phyloP scores from a whole-genome alignment of 1,140 invertebrate genomes.

The Chlorops oryzae region DNA sequence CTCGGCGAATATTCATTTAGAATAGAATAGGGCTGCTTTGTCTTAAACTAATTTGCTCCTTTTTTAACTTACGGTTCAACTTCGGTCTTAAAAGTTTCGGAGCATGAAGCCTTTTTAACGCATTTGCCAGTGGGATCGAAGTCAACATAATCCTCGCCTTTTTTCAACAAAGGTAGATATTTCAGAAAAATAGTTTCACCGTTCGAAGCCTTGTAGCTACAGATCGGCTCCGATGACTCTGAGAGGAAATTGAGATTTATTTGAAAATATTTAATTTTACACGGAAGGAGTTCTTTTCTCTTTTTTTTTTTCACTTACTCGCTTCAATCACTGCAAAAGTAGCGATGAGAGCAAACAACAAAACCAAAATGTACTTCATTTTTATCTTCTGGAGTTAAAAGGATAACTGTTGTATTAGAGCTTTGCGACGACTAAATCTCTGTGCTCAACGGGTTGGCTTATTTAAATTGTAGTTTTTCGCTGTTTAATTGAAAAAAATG shows the following conservation, averaged over 20 bases:
- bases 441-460: too few species aligned
- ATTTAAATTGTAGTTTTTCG: too few species aligned
- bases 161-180: constrained; percentile 31
- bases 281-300: not conserved
- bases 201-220: constrained; percentile 32
- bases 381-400: too few species aligned
- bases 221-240: constrained; percentile 27
- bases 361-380: too few species aligned
- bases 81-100: constrained; percentile 33
- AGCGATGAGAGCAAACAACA: not conserved
- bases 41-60: too few species aligned
- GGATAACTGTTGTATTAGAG: too few species aligned
- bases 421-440: too few species aligned
- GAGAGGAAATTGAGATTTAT: constrained; percentile 11
- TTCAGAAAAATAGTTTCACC: constrained; percentile 39
- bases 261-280: not conserved
- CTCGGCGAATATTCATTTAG: too few species aligned
- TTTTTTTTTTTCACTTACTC: not conserved
- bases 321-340: not conserved
- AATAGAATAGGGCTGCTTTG: too few species aligned
- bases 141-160: constrained; percentile 41
- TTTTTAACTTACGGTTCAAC: constrained; percentile 43
- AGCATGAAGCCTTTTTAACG: constrained; percentile 33
- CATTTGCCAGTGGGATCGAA: constrained; percentile 38
- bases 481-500: too few species aligned